A percentile compares a stretch with the other conserved stretches of the same genome.
These are phyloP conservation scores for Abrostola triplasia DNA, from an alignment of 2,888 invertebrate species.

Conservation along the genomic window DNA sequence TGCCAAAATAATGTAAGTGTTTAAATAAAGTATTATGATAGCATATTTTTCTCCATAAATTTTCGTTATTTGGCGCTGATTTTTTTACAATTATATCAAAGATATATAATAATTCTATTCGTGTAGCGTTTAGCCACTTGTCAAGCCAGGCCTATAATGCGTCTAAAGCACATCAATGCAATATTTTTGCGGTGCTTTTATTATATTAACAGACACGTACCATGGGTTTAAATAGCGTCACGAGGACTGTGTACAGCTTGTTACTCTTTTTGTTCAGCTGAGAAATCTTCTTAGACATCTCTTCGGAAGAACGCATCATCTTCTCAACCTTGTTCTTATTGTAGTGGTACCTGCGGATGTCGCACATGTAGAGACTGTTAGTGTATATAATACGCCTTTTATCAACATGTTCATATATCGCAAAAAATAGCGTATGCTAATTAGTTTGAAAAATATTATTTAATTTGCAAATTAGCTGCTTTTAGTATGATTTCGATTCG, in stretches of 20 bases:
- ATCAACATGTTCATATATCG: constrained; percentile 3
- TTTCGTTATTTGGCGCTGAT: too few relatives aligned
- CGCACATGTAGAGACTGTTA: neutral
- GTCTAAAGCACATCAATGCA: too few relatives aligned
- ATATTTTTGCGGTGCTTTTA: neutral
- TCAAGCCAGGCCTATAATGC: too few relatives aligned
- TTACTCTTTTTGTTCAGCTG: constrained; percentile 43
- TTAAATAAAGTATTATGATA: too few relatives aligned
- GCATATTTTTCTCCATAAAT: too few relatives aligned
- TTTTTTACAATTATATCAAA: too few relatives aligned
- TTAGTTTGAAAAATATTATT: neutral
- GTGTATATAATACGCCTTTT: neutral
- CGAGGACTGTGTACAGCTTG: constrained; percentile 30
- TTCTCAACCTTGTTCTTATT: constrained; percentile 58
- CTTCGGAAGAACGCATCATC: constrained; percentile 39
- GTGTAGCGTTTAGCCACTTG: too few relatives aligned
- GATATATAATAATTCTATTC: too few relatives aligned
- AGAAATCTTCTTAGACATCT: constrained; percentile 48
- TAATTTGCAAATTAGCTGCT: constrained; percentile 10
- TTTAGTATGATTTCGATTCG: constrained; percentile 13
- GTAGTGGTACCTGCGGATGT: constrained; percentile 55
- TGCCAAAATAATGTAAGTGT: too few relatives aligned
- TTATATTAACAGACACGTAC: constrained; percentile 13
- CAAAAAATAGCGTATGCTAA: constrained; percentile 17
- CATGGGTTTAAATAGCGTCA: constrained; percentile 8